Evolutionary conservation across 2,113 vertebrate genomes (phyloP).

Genomic region (Peromyscus leucopus): DNA sequence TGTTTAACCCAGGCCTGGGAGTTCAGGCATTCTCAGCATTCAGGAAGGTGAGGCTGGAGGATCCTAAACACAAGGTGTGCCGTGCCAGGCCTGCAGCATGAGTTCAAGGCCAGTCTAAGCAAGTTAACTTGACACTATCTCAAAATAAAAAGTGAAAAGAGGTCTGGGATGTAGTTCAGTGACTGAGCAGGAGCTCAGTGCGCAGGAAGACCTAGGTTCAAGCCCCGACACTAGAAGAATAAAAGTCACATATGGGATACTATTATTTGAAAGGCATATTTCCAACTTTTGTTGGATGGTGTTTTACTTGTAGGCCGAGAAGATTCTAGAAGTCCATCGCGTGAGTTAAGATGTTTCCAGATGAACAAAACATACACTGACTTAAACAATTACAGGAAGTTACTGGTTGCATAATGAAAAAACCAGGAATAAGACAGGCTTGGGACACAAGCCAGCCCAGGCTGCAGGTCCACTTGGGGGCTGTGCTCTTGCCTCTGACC

Average conservation of each 20-base stretch:
- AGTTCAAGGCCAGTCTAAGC: not conserved
- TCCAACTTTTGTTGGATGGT: not conserved
- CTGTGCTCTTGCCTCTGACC: not conserved
- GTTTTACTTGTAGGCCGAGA: not conserved
- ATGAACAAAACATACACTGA: not conserved
- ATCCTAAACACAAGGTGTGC: too few relatives aligned
- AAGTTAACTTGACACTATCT: not conserved
- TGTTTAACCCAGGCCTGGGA: not conserved
- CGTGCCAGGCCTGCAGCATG: not conserved
- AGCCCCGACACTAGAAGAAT: not conserved
- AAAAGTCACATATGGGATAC: not conserved
- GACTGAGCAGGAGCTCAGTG: not conserved
- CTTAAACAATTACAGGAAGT: not conserved
- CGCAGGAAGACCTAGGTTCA: not conserved
- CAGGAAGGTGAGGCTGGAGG: not conserved
- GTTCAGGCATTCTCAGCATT: not conserved
- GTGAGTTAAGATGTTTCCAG: not conserved
- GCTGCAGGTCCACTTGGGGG: not conserved
- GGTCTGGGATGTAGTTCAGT: not conserved
- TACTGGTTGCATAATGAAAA: not conserved
- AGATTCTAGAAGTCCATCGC: not conserved
- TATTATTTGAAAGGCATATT: not conserved
- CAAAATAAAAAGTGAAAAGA: not conserved
- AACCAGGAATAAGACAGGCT: not conserved
- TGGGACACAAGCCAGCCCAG: not conserved